Evolutionary conservation across 2,797 vertebrate genomes (phyloP).

Genomic region (Xerus rutilus): DNA sequence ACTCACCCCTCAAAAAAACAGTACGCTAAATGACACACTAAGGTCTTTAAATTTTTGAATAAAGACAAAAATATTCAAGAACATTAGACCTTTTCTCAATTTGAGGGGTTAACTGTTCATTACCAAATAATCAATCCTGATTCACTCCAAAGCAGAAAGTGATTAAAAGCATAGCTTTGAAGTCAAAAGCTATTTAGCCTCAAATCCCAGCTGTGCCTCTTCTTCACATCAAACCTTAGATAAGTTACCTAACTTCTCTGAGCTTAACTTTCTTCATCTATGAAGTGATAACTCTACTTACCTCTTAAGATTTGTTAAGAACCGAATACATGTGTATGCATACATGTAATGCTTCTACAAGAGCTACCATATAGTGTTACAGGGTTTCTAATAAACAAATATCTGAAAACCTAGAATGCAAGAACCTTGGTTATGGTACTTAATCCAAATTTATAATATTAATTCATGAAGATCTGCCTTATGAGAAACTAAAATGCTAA

Average conservation of each 20-base stretch:
- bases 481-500: slow-evolving; percentile 62
- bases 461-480: slow-evolving; percentile 12
- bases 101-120: neutral
- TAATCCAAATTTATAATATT: slow-evolving; percentile 53
- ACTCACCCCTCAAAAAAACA: too few relatives aligned
- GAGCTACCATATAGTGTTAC: slow-evolving; percentile 33
- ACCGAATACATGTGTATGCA: slow-evolving; percentile 20
- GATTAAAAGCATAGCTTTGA: slow-evolving; percentile 50
- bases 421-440: slow-evolving; percentile 42
- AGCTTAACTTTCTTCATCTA: slow-evolving; percentile 55
- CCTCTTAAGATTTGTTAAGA: slow-evolving; percentile 48
- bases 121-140: slow-evolving; percentile 16
- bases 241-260: slow-evolving; percentile 50
- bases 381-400: slow-evolving; percentile 54
- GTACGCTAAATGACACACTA: neutral
- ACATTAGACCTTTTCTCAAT: slow-evolving; percentile 12
- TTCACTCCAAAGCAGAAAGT: slow-evolving; percentile 54
- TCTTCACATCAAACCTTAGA: slow-evolving; percentile 40
- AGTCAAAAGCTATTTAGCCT: slow-evolving; percentile 44
- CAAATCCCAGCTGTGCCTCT: slow-evolving; percentile 28
- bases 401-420: slow-evolving; percentile 31
- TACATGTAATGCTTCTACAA: slow-evolving; percentile 48
- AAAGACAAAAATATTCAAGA: slow-evolving; percentile 52
- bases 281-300: slow-evolving; percentile 64
- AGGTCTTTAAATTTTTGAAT: slow-evolving; percentile 27